These are phyloP conservation scores for Alloplasta piceator DNA, from an alignment of 2,888 invertebrate species.

Conservation along the genomic window DNA sequence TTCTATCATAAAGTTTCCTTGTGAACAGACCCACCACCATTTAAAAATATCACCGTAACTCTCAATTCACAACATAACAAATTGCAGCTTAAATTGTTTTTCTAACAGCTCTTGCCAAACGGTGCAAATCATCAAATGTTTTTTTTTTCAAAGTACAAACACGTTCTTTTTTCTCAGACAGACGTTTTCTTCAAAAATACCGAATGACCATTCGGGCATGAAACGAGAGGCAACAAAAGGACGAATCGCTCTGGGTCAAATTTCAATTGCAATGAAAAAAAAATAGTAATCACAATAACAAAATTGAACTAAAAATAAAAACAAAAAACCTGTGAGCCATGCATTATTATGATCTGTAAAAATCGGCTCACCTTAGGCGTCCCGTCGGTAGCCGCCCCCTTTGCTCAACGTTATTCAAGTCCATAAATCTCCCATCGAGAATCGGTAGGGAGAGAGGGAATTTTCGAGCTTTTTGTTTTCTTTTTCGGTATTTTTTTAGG, in stretches of 20 bases:
- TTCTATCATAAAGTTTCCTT: conserved; percentile 5
- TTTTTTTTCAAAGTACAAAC: conserved; percentile 6
- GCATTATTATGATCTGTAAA: conserved; percentile 71
- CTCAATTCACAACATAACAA: conserved; percentile 26
- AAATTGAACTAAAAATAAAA: conserved; percentile 34
- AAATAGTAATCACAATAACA: conserved; percentile 32
- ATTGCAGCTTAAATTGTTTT: conserved; percentile 80
- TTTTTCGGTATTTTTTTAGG: neutral
- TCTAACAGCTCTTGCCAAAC: conserved; percentile 79
- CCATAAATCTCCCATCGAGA: conserved; percentile 74
- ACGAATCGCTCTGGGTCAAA: conserved; percentile 39
- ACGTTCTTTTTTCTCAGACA: neutral
- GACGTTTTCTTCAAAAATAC: neutral
- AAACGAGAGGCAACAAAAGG: conserved; percentile 25
- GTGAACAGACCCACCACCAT: conserved; percentile 71
- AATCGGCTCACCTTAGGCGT: conserved; percentile 82
- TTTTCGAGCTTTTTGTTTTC: conserved; percentile 32
- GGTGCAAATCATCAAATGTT: conserved; percentile 1
- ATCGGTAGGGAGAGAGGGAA: conserved; percentile 20
- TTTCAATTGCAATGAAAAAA: conserved; percentile 32
- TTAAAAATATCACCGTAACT: conserved; percentile 57
- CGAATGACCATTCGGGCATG: neutral
- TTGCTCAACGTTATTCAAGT: conserved; percentile 81
- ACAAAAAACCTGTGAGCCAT: conserved; percentile 73
- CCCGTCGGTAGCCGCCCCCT: conserved; percentile 79